Conservation (phyloP, 1,140 invertebrate species). For the Drosophila ananassae region DNA sequence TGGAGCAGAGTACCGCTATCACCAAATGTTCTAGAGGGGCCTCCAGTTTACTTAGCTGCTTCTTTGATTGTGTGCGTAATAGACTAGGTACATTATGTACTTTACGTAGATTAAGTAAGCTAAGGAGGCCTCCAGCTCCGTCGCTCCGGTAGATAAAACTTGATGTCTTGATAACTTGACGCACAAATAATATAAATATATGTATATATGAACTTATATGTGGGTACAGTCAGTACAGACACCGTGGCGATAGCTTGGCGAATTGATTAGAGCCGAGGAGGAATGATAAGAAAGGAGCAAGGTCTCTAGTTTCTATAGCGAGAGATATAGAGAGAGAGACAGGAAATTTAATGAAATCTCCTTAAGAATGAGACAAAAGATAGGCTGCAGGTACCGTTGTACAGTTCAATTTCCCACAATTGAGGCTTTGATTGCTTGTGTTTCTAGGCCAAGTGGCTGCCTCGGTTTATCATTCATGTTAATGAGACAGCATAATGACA, state of each 20-base stretch:
- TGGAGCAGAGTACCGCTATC: conserved; percentile 40
- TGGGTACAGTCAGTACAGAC: conserved; percentile 71
- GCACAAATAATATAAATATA: conserved; percentile 23
- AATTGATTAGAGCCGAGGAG: conserved; percentile 49
- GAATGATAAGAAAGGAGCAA: conserved; percentile 5
- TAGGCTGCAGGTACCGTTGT: conserved; percentile 5
- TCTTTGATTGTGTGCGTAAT: conserved; percentile 8
- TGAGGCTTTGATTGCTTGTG: conserved; percentile 65
- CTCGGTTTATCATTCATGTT: conserved; percentile 55
- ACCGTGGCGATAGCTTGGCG: conserved; percentile 60
- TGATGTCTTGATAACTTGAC: conserved; percentile 51
- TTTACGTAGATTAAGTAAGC: conserved; percentile 45
- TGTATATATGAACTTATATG: neutral
- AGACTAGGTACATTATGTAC: conserved; percentile 7
- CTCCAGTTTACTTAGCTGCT: conserved; percentile 71
- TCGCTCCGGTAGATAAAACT: conserved; percentile 59
- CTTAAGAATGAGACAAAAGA: conserved; percentile 6
- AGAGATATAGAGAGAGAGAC: no score
- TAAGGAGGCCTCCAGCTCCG: conserved; percentile 49
- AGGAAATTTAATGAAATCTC: no score
- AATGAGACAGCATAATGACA: conserved; percentile 80
- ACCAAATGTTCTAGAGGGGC: conserved; percentile 48
- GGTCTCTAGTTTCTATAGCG: no score
- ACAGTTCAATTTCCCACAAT: conserved; percentile 28
- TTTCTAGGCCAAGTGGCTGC: conserved; percentile 76